Conservation (phyloP, 2,797 vertebrate species). For the Eurystomus glaucurus region DNA sequence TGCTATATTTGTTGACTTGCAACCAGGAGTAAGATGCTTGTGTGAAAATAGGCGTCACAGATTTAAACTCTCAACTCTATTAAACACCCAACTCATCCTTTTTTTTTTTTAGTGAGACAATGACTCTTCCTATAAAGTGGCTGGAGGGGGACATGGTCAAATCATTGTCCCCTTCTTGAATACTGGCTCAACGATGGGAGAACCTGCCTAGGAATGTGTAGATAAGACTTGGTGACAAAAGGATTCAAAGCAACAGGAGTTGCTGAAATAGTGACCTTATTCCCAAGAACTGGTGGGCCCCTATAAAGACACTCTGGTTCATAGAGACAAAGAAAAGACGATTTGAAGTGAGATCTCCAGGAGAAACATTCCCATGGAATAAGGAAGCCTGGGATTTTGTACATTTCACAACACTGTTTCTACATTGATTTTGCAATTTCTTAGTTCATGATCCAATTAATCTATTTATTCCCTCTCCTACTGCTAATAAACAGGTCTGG, state of each 20-base stretch:
- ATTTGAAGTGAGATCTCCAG: background rate
- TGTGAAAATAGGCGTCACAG: background rate
- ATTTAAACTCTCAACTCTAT: background rate
- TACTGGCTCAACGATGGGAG: rapidly evolving
- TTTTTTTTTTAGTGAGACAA: background rate
- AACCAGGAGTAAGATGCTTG: background rate
- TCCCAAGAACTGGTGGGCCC: rapidly evolving
- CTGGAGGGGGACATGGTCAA: background rate
- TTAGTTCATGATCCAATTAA: background rate
- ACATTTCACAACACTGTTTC: background rate
- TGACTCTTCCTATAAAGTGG: background rate
- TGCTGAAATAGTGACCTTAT: background rate
- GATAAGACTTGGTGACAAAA: background rate
- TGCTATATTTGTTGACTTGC: background rate
- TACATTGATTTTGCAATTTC: background rate
- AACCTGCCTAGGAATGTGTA: background rate
- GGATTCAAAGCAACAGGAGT: background rate
- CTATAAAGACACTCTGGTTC: background rate
- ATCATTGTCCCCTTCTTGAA: background rate
- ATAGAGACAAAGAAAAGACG: background rate
- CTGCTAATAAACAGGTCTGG: background rate
- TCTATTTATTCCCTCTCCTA: background rate
- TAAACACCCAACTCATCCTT: background rate
- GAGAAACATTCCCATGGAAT: background rate
- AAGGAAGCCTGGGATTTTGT: background rate